phyloP scores from a whole-genome alignment of 2,797 vertebrate genomes.

The Petrocephalus sullivani region DNA sequence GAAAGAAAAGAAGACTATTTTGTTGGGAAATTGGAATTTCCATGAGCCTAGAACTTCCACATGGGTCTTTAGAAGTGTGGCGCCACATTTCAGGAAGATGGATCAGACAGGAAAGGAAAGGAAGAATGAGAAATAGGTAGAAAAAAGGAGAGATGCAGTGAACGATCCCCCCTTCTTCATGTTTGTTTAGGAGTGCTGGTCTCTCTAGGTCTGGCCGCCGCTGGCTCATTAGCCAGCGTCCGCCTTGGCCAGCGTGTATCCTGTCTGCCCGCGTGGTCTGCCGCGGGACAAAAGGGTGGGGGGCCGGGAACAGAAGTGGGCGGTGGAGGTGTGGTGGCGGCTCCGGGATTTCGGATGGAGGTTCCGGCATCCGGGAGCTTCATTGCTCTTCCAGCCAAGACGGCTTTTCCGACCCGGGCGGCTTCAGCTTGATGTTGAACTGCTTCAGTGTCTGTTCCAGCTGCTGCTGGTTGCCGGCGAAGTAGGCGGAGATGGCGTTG shows the following conservation, averaged over 20 bases:
- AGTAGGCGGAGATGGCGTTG: conserved; percentile 94
- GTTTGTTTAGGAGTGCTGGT: conserved; percentile 22
- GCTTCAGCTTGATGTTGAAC: conserved; percentile 89
- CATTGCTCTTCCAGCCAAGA: conserved; percentile 98
- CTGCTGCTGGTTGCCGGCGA: conserved; percentile 95
- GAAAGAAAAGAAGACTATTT: neutral
- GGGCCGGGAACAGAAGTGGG: neutral
- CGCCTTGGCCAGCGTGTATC: conserved; percentile 34
- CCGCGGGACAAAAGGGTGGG: neutral
- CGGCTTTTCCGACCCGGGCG: conserved; percentile 82
- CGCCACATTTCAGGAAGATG: neutral
- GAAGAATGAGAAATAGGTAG: neutral
- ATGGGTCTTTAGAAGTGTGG: conserved; percentile 8
- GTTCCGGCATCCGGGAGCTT: conserved; percentile 38
- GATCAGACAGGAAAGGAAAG: neutral
- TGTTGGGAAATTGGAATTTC: neutral
- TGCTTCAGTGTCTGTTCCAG: conserved; percentile 92
- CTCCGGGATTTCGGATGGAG: neutral
- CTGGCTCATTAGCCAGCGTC: neutral
- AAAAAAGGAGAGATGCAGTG: conserved; percentile 29
- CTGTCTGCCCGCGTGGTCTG: conserved; percentile 18
- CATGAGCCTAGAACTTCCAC: conserved; percentile 9
- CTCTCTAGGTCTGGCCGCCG: conserved; percentile 35
- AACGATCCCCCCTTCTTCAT: conserved; percentile 36
- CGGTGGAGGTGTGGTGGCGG: neutral